phyloP scores from a whole-genome alignment of 2,113 vertebrate species.

The Eupsittula cactorum region DNA sequence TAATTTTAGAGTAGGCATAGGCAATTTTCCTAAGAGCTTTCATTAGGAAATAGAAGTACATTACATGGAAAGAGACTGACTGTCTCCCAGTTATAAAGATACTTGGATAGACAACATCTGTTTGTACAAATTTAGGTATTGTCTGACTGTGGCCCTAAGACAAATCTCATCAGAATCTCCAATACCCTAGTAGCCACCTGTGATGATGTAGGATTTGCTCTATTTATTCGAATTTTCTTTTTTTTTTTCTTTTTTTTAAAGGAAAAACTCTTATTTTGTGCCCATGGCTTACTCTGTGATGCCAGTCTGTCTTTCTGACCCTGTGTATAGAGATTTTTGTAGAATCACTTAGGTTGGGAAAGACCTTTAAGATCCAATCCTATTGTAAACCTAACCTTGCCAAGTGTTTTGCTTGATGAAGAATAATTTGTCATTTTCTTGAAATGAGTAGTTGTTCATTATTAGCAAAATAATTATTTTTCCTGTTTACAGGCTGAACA shows the following conservation, averaged over 20 bases:
- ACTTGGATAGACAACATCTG: neutral
- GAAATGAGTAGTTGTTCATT: neutral
- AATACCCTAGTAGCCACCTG: neutral
- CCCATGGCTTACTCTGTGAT: neutral
- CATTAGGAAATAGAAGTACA: neutral
- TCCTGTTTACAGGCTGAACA: conserved; percentile 77
- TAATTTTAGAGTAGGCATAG: neutral
- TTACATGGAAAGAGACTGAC: neutral
- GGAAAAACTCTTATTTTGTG: neutral
- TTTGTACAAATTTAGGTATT: neutral
- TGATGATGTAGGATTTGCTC: neutral
- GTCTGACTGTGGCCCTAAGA: neutral
- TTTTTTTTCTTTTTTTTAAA: neutral
- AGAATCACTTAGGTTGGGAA: neutral
- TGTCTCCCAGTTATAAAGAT: neutral
- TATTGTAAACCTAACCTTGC: neutral
- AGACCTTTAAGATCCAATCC: neutral
- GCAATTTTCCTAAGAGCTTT: neutral
- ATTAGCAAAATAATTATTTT: neutral
- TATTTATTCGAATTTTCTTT: neutral
- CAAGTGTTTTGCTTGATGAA: neutral
- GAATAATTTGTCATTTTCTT: neutral
- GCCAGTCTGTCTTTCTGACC: neutral
- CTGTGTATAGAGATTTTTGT: neutral
- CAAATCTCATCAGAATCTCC: neutral